Evolutionary conservation across 2,113 vertebrate species (phyloP), one percentile per base, ranked within the genome.

Genomic region (Lontra canadensis): DNA sequence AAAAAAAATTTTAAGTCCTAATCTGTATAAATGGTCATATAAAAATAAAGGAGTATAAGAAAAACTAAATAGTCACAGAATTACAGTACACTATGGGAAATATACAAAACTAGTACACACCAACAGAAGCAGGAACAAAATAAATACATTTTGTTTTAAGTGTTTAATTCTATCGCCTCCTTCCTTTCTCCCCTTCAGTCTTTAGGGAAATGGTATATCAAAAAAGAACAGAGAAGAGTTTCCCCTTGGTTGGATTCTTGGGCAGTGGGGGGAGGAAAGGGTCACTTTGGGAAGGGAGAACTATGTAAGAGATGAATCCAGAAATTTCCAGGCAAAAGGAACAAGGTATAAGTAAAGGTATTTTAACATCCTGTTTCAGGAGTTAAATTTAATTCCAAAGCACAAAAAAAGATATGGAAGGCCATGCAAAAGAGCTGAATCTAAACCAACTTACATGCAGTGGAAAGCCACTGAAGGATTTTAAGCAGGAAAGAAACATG

Each of bases 401-500:
- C 12, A 73, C 11, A 57, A 57, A 93, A 63, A 79, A 1, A 79
- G 18, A 23, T 63, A 83, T 6, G 3, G 42, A 52, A 39, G 39
- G 14, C 47, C 78, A 71, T 13, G 10, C 29, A 44, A 81, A 83
- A 71, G 17, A 84, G 55, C 20, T 55, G 4, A 1, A 88, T 36
- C 31, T 89, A 39, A 97, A 39, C 44, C 63, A 80, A 47, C 15
- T 39, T 55, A 79, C 13, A 89, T 12, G 15, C 11, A 44, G 52
- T 10, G 39, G 36, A 59, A 59, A 92, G 84, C 39, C 29, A 67
- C 21, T 7, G 14, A 83, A 67, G 18, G 47, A 26, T n/a, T 89
- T 88, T 67, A 89, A 89, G 26, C 36, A 74, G 52, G 44, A 85
- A 92, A 96, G 73, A 74, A 90, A 76, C 21, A n/a, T 15, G 29